These are phyloP conservation scores for Agrotis clavis DNA, from an alignment of 2,888 invertebrate genomes.

Conservation along the genomic window DNA sequence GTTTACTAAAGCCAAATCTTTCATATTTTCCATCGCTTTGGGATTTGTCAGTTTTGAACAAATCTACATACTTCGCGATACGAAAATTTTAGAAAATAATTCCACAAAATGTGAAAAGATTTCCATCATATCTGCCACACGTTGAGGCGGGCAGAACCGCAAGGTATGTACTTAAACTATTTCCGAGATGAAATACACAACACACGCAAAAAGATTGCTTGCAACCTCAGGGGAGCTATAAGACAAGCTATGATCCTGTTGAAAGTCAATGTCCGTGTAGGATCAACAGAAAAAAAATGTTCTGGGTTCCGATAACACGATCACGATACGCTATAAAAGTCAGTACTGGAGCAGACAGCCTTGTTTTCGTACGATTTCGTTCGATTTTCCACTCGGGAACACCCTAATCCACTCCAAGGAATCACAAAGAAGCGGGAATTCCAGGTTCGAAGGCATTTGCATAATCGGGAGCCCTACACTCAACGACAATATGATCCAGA, in stretches of 20 bases:
- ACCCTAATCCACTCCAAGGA: too few relatives aligned
- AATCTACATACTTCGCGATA: too few relatives aligned
- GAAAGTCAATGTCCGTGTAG: not conserved
- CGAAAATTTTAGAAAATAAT: too few relatives aligned
- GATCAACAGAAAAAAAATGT: not conserved
- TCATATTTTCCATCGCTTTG: not conserved
- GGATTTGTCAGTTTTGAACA: not conserved
- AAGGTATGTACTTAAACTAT: conserved; percentile 31
- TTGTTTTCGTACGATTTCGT: not conserved
- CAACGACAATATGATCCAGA: too few relatives aligned
- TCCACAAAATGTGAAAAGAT: not conserved
- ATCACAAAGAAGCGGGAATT: too few relatives aligned
- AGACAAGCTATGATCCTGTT: not conserved
- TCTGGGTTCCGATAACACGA: not conserved
- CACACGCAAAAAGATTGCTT: conserved; percentile 27
- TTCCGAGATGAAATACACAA: conserved; percentile 24
- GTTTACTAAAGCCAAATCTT: not conserved
- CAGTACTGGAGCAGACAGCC: not conserved
- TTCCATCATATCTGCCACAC: conserved; percentile 8
- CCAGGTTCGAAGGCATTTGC: too few relatives aligned
- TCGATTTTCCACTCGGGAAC: too few relatives aligned
- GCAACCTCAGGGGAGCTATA: conserved; percentile 29
- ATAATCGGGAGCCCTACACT: too few relatives aligned
- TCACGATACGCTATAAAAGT: too few relatives aligned
- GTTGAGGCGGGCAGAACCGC: conserved; percentile 4